Base-by-base conservation (phyloP, 1,140 invertebrate genomes). In the Berghia stephanieae region DNA sequence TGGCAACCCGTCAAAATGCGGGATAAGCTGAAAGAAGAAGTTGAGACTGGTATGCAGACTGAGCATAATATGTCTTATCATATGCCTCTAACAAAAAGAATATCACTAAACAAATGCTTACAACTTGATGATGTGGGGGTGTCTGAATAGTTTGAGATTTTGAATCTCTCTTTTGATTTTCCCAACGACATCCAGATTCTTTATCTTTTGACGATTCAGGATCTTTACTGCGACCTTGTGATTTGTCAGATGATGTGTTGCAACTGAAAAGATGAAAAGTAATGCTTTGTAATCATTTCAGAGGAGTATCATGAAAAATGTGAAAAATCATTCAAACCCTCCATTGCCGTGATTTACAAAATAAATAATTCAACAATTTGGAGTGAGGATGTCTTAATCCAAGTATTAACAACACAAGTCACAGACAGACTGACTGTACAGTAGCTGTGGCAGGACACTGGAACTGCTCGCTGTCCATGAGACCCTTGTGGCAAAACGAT, bases 161-260 rank as follows among this genome's bases (percentile, higher is more conserved):
- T 99, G 98, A 86, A 99, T 99, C 91, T 99, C 98, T 75, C 98
- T 91, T 67, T 97, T 92, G 81, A 99, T 99, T 91, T 99, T 99
- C 2, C 97, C 96, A 55, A 99, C 98, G 2, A 99, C 98, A 93
- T 99, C 98, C 2, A 99, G 91, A 86, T 95, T 98, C 90, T 99
- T 99, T 46, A 99, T 99, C 89, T 99, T 99, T 85, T 99, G 96
- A 36, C 98, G 92, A 89, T 99, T 99, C 36, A 99, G 90, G 80
- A 99, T 99, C 90, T 99, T 99, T 0, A 99, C 96, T 38, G 98
- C 98, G 46, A 99, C 98, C 91, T 99, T 99, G 87, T 99, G 97
- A 78, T 96, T 96, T 8, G 98, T 99, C 38, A 98, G 90, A 82
- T 98, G 95, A 91, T 99, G 98, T 88, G 97, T 96, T 4, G 98